These are phyloP conservation scores for Caenorhabditis drosophilae DNA, from an alignment of 2,888 invertebrate species.

Conservation along the genomic window DNA sequence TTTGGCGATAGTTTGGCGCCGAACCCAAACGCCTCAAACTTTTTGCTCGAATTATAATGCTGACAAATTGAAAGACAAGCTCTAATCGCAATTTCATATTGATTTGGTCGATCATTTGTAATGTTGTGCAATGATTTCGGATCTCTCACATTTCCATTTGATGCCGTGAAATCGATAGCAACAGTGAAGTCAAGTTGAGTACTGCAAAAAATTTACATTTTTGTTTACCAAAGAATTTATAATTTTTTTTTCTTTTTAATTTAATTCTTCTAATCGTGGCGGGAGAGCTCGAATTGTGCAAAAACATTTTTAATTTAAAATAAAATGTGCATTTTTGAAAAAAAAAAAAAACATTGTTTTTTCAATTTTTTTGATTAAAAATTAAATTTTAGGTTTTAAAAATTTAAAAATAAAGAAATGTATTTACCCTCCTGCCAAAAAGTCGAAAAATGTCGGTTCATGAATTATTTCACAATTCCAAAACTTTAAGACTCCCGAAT, in stretches of 20 bases:
- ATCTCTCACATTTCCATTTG: conserved; percentile 71
- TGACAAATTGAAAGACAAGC: conserved; percentile 61
- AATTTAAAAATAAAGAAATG: too few species aligned
- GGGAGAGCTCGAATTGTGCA: too few species aligned
- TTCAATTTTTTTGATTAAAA: too few species aligned
- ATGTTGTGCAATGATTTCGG: conserved; percentile 71
- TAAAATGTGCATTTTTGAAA: too few species aligned
- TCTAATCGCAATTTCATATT: conserved; percentile 71
- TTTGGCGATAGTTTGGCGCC: conserved; percentile 73
- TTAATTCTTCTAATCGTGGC: too few species aligned
- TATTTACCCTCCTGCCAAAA: conserved; percentile 73
- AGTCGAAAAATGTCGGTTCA: conserved; percentile 74
- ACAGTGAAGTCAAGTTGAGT: conserved; percentile 72
- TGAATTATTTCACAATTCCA: conserved; percentile 62
- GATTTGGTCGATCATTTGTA: conserved; percentile 70
- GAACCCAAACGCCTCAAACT: conserved; percentile 74
- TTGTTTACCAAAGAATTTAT: too few species aligned
- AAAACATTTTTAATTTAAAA: too few species aligned
- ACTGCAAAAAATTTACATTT: too few species aligned
- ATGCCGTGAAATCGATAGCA: conserved; percentile 73
- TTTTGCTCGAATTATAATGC: conserved; percentile 70
- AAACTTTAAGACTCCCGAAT: conserved; percentile 71
- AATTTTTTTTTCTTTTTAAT: too few species aligned
- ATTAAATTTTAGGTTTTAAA: too few species aligned
- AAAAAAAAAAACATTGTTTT: too few species aligned